phyloP scores from a whole-genome alignment of 2,888 invertebrate genomes.

The Poecilus cupreus region DNA sequence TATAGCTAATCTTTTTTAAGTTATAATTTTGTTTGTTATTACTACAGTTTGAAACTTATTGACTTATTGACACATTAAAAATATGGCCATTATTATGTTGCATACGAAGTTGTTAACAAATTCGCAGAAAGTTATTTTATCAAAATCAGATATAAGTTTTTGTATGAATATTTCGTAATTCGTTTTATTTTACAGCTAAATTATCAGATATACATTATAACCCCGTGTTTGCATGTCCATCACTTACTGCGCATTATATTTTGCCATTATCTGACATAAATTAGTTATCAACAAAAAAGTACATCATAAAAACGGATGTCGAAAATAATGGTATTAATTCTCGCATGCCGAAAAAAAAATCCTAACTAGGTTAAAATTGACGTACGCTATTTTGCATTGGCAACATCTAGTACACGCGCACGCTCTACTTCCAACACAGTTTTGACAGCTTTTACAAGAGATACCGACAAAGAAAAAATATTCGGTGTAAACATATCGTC shows the following conservation, averaged over 20 bases:
- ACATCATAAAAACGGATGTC: slow-evolving; percentile 22
- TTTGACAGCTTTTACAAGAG: slow-evolving; percentile 43
- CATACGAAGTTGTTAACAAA: neutral
- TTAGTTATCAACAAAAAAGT: slow-evolving; percentile 27
- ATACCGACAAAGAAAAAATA: slow-evolving; percentile 25
- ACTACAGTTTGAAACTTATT: too few relatives aligned
- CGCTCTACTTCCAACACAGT: slow-evolving; percentile 39
- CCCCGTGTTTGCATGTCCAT: neutral
- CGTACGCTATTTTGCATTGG: slow-evolving; percentile 41
- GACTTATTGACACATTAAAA: too few relatives aligned
- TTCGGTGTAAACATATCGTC: slow-evolving; percentile 36
- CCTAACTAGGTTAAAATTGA: slow-evolving; percentile 36
- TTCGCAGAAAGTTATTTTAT: neutral
- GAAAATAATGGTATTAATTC: slow-evolving; percentile 12
- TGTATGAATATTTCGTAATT: slow-evolving; percentile 3
- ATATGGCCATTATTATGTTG: too few relatives aligned
- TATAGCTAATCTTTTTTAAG: too few relatives aligned
- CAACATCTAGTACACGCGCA: neutral
- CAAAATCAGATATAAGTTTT: slow-evolving; percentile 10
- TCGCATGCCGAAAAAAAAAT: slow-evolving; percentile 27
- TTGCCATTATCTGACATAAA: slow-evolving; percentile 3
- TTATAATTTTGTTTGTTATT: too few relatives aligned
- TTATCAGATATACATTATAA: neutral
- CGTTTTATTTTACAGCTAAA: neutral
- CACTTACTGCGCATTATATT: neutral